These are phyloP conservation scores for Scolopax rusticola DNA, from an alignment of 2,797 vertebrate genomes.

Conservation along the genomic window DNA sequence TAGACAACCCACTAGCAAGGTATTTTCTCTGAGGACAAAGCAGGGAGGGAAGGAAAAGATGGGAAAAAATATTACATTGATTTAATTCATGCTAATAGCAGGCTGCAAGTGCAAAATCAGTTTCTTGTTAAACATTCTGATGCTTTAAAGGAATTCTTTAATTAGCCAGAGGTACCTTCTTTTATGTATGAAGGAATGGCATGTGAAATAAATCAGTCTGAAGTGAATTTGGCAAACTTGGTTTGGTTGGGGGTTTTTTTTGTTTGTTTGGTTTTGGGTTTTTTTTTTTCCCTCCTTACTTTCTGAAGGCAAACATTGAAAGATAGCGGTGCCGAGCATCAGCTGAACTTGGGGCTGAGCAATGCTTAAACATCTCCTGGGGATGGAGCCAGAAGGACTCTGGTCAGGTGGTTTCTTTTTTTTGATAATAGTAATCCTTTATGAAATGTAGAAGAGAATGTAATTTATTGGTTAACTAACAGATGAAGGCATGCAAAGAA, in stretches of 20 bases:
- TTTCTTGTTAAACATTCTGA: background rate
- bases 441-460: background rate
- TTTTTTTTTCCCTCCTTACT: background rate
- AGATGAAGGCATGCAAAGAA: background rate
- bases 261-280: too few species aligned
- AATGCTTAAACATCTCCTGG: background rate
- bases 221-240: background rate
- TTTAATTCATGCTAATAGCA: background rate
- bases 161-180: background rate
- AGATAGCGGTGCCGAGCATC: fast-evolving
- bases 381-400: background rate
- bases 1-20: fast-evolving
- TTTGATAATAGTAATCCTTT: background rate
- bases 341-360: background rate
- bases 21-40: background rate
- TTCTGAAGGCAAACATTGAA: background rate
- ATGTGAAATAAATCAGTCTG: background rate
- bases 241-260: background rate
- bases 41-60: background rate
- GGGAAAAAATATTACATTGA: fast-evolving
- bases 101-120: background rate
- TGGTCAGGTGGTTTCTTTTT: background rate
- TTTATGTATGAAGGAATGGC: background rate
- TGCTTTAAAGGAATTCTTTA: background rate
- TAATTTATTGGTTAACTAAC: background rate